Percentiles rank a stretch among this genome's conserved stretches.
Conservation (phyloP, 2,888 invertebrate species). For the Mimas tiliae region DNA sequence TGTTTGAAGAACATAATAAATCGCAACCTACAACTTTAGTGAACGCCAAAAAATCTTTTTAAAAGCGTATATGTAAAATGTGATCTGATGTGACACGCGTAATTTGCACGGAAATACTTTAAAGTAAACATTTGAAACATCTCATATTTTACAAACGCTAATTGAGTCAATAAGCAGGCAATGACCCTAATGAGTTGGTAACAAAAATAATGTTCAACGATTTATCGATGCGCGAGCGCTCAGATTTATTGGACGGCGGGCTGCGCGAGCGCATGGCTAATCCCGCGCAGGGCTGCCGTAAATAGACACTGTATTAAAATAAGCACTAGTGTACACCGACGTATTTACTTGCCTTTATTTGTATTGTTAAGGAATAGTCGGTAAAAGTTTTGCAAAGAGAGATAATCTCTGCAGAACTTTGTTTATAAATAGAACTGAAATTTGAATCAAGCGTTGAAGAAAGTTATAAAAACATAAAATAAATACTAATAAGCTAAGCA, state of each 20-base stretch:
- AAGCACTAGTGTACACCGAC: conserved; percentile 5
- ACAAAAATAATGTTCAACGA: conserved; percentile 82
- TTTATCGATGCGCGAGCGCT: conserved; percentile 80
- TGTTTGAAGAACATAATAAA: background rate
- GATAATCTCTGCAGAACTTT: background rate
- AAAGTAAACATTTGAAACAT: conserved; percentile 66
- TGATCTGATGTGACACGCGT: conserved; percentile 60
- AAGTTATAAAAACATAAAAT: background rate
- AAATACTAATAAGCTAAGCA: no score
- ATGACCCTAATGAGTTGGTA: conserved; percentile 83
- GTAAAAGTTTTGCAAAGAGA: background rate
- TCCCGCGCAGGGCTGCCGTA: conserved; percentile 71
- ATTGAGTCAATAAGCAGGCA: conserved; percentile 82
- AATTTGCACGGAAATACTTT: conserved; percentile 59
- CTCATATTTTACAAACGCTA: conserved; percentile 69
- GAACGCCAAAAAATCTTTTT: conserved; percentile 26
- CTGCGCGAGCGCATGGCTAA: conserved; percentile 63
- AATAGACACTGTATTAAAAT: conserved; percentile 28
- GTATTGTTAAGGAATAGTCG: background rate
- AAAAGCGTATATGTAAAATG: conserved; percentile 42
- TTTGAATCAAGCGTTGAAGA: background rate
- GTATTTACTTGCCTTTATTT: conserved; percentile 17
- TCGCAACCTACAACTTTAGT: background rate
- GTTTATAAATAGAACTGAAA: background rate
- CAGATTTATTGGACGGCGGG: conserved; percentile 74